phyloP scores from a whole-genome alignment of 2,888 invertebrate genomes.

The Leucoma salicis region DNA sequence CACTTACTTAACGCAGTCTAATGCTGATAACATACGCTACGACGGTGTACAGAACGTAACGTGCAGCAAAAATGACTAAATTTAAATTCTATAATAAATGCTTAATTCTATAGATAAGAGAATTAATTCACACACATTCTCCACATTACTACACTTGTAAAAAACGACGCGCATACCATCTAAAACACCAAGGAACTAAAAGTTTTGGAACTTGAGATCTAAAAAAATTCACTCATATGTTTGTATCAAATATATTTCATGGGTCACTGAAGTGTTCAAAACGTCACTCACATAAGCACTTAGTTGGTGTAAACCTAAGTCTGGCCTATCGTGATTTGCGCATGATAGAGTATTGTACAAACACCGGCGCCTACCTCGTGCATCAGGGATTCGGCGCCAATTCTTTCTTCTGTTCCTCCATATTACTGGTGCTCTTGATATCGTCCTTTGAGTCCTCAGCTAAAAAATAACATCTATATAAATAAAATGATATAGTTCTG shows the following conservation, averaged over 20 bases:
- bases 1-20: too few relatives aligned
- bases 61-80: too few relatives aligned
- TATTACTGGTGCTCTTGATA: slow-evolving; percentile 74
- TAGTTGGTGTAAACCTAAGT: slow-evolving; percentile 20
- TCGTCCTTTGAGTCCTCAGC: slow-evolving; percentile 86
- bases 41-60: too few relatives aligned
- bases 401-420: slow-evolving; percentile 87
- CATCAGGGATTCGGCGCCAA: slow-evolving; percentile 85
- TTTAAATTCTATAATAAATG: not conserved
- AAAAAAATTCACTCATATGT: not conserved
- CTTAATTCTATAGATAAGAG: not conserved
- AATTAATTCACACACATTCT: not conserved
- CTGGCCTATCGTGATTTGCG: slow-evolving; percentile 21
- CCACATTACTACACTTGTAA: not conserved
- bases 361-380: slow-evolving; percentile 39
- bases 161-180: not conserved
- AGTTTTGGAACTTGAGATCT: slow-evolving; percentile 27
- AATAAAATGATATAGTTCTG: too few relatives aligned
- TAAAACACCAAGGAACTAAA: slow-evolving; percentile 18
- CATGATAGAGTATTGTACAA: slow-evolving; percentile 28
- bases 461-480: too few relatives aligned
- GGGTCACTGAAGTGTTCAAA: not conserved
- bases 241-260: not conserved
- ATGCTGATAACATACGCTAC: too few relatives aligned
- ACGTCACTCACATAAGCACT: slow-evolving; percentile 4